These are phyloP conservation scores for Lasioglossum oenotherae DNA, from an alignment of 2,888 invertebrate genomes.

Conservation along the genomic window DNA sequence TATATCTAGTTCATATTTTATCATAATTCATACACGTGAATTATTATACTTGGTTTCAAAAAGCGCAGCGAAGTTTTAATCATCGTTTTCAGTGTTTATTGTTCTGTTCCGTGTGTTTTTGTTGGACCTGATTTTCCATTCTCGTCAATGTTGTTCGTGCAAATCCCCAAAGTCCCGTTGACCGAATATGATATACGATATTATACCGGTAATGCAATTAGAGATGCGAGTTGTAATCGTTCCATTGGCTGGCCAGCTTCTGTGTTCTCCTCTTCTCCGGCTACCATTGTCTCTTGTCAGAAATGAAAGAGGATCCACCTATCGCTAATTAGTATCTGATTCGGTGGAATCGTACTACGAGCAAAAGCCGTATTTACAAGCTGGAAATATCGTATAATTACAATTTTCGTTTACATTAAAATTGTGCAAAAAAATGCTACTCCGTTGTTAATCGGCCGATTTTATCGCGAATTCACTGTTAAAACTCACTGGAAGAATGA, in stretches of 20 bases:
- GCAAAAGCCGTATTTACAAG: neutral
- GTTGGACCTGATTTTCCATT: neutral
- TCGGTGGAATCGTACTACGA: neutral
- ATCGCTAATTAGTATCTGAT: conserved; percentile 3
- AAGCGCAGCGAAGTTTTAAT: neutral
- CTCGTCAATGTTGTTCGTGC: neutral
- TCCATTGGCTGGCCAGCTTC: neutral
- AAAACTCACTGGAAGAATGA: neutral
- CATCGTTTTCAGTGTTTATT: neutral
- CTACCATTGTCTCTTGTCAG: neutral
- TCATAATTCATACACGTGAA: no score
- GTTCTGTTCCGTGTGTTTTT: neutral
- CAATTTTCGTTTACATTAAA: neutral
- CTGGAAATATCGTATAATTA: neutral
- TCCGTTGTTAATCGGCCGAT: neutral
- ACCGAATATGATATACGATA: conserved; percentile 1
- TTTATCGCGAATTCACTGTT: neutral
- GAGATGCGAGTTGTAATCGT: conserved; percentile 1
- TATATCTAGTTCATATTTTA: no score
- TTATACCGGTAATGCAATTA: conserved; percentile 9
- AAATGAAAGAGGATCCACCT: conserved; percentile 2
- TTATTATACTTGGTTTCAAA: neutral
- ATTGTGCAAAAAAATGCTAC: neutral
- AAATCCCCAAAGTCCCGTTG: conserved; percentile 1
- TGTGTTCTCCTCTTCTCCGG: neutral